Conservation (phyloP, 2,113 vertebrate species). For the Notarius quadriscutis region DNA sequence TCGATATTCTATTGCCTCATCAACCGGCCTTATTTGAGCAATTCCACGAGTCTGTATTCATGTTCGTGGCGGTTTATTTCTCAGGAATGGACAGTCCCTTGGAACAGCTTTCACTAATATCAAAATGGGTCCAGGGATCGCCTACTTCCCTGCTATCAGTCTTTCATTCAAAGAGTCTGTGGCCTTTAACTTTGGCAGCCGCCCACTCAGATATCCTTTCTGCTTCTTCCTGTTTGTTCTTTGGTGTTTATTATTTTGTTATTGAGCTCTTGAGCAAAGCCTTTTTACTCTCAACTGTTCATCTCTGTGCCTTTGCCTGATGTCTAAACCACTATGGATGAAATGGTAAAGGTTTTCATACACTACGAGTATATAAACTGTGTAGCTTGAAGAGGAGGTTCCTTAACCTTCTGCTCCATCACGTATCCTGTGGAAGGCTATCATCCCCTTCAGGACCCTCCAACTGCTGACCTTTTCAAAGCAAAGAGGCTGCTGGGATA, state of each 20-base stretch:
- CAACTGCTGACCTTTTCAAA: slow-evolving; percentile 78
- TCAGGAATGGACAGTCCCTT: slow-evolving; percentile 90
- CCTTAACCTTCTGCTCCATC: slow-evolving; percentile 72
- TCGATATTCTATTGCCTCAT: neutral
- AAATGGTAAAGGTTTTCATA: neutral
- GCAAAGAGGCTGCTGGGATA: slow-evolving; percentile 86
- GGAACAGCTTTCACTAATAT: slow-evolving; percentile 91
- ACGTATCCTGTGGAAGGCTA: slow-evolving; percentile 93
- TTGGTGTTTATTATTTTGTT: neutral
- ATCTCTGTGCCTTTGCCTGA: neutral
- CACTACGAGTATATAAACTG: neutral
- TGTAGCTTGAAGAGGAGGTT: neutral
- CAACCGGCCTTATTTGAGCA: neutral
- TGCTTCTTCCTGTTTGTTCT: neutral
- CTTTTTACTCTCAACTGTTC: neutral
- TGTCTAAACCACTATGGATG: neutral
- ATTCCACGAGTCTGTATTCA: neutral
- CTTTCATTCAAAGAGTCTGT: slow-evolving; percentile 97
- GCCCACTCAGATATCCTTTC: slow-evolving; percentile 95
- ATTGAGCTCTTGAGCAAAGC: neutral
- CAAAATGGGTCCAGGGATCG: slow-evolving; percentile 85
- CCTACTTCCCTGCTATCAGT: slow-evolving; percentile 98
- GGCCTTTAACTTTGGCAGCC: slow-evolving; percentile 96
- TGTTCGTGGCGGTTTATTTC: slow-evolving; percentile 25
- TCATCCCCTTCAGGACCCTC: slow-evolving; percentile 89